Percentiles rank a stretch among this genome's conserved stretches.
Evolutionary conservation across 2,113 vertebrate species (phyloP).

Genomic region (Brevimyrus niger): DNA sequence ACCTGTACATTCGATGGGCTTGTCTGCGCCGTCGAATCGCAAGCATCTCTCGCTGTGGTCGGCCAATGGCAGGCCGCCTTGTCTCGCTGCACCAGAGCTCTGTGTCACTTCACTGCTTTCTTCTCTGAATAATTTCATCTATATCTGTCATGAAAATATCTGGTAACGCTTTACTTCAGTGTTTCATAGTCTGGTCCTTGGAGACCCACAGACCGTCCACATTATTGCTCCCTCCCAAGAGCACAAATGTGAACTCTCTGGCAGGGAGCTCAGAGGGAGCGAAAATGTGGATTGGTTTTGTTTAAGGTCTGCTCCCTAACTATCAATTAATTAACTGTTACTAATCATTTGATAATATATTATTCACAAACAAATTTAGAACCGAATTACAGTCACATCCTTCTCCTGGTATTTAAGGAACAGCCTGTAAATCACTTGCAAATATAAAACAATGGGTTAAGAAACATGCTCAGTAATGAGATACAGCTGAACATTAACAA

Average conservation of each 20-base stretch:
- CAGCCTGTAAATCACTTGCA: neutral
- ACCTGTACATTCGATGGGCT: neutral
- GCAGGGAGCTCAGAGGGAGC: neutral
- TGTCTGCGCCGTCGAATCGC: neutral
- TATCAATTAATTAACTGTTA: neutral
- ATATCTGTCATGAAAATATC: neutral
- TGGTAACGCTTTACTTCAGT: neutral
- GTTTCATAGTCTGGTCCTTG: neutral
- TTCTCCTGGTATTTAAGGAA: neutral
- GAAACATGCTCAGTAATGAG: neutral
- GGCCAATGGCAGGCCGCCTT: neutral
- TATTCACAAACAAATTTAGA: neutral
- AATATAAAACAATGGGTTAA: neutral
- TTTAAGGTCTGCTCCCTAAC: neutral
- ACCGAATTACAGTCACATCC: neutral
- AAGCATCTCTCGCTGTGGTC: neutral
- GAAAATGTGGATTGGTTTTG: neutral
- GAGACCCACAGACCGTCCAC: neutral
- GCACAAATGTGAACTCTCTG: neutral
- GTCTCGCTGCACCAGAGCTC: neutral
- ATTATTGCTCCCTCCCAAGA: neutral
- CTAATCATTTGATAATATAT: neutral
- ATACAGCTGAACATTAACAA: neutral
- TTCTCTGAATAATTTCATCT: neutral
- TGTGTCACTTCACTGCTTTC: neutral